Evolutionary conservation across 2,113 vertebrate genomes (phyloP).

Genomic region (Rhizomys pruinosus): DNA sequence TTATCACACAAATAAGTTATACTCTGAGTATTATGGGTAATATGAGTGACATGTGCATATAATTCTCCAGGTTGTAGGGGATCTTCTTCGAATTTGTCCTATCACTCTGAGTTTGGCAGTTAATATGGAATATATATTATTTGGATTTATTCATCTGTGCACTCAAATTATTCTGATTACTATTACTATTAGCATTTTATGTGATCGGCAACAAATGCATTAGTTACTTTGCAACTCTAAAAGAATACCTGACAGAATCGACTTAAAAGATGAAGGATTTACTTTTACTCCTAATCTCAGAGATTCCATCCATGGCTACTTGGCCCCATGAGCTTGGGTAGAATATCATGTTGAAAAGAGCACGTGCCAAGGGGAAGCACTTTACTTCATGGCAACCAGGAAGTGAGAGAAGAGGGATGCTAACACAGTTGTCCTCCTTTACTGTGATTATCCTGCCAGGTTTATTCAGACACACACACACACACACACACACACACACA

Average conservation of each 20-base stretch:
- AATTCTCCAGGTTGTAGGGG: background rate
- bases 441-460: too few relatives aligned
- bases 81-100: background rate
- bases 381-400: background rate
- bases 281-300: background rate
- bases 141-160: background rate
- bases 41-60: background rate
- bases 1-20: background rate
- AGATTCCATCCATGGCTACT: background rate
- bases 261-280: background rate
- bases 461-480: too few relatives aligned
- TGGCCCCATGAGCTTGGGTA: background rate
- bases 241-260: background rate
- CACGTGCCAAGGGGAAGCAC: background rate
- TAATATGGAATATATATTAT: background rate
- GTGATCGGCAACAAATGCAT: background rate
- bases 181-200: background rate
- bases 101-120: background rate
- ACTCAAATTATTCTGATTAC: background rate
- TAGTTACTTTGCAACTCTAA: background rate
- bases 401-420: background rate
- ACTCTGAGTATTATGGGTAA: background rate
- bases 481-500: too few relatives aligned
- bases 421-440: too few relatives aligned
- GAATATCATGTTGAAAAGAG: background rate